Evolutionary conservation across 1,140 invertebrate genomes (phyloP).

Genomic region (Danaus plexippus): DNA sequence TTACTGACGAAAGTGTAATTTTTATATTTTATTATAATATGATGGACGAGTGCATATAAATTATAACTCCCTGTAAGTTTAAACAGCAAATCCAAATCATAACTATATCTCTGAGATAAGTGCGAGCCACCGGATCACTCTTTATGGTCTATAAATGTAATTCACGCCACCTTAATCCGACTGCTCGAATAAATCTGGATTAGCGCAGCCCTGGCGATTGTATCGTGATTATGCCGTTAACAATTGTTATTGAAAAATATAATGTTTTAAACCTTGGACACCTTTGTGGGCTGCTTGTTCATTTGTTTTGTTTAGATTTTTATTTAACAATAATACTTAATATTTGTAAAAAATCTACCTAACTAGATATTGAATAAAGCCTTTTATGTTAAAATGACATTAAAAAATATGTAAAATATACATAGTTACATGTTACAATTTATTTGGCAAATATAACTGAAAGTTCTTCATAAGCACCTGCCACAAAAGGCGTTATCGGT

Average conservation of each 20-base stretch:
- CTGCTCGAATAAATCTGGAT: conserved; percentile 68
- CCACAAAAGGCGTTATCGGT: not conserved
- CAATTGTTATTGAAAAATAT: conserved; percentile 70
- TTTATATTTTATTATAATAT: too few relatives aligned
- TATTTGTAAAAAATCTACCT: not conserved
- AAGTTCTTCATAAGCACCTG: too few relatives aligned
- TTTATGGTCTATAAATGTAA: conserved; percentile 71
- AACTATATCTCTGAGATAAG: conserved; percentile 55
- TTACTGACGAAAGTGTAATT: too few relatives aligned
- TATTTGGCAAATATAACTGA: too few relatives aligned
- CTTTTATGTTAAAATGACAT: not conserved
- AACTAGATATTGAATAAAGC: not conserved
- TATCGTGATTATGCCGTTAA: conserved; percentile 67
- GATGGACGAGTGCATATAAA: too few relatives aligned
- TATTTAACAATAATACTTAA: not conserved
- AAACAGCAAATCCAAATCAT: conserved; percentile 49
- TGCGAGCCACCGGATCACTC: conserved; percentile 66
- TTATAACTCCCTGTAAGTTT: conserved; percentile 19
- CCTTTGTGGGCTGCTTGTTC: too few relatives aligned
- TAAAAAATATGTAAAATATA: too few relatives aligned
- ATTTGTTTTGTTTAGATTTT: conserved; percentile 2
- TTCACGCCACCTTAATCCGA: conserved; percentile 69
- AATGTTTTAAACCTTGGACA: conserved; percentile 17
- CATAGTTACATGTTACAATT: too few relatives aligned
- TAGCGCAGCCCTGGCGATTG: conserved; percentile 59